These are phyloP conservation scores for Pelvicachromis taeniatus DNA, from an alignment of 2,113 vertebrate genomes.

Conservation along the genomic window DNA sequence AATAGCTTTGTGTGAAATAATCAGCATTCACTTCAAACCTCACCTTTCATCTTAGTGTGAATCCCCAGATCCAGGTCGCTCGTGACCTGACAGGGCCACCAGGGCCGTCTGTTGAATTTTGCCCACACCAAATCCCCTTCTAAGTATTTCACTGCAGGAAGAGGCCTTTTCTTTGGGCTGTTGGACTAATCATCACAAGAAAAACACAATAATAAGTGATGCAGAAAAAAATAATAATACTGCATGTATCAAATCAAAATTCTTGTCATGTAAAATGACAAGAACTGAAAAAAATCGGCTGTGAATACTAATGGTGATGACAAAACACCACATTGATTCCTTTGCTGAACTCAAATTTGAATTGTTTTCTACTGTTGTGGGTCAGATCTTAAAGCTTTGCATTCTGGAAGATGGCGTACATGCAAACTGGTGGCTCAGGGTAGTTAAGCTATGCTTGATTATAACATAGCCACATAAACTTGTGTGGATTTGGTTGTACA, in stretches of 20 bases:
- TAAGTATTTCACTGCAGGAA: conserved; percentile 80
- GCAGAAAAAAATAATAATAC: neutral
- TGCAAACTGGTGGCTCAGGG: neutral
- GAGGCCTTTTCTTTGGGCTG: conserved; percentile 83
- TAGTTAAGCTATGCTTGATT: neutral
- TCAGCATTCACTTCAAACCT: neutral
- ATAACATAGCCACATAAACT: neutral
- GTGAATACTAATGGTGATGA: neutral
- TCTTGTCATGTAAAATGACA: neutral
- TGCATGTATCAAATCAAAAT: neutral
- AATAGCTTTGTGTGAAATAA: neutral
- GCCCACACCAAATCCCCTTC: conserved; percentile 96
- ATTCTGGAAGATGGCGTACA: neutral
- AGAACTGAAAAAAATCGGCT: fast-evolving
- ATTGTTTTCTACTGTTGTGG: neutral
- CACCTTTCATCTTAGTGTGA: conserved; percentile 95
- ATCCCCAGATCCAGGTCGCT: conserved; percentile 79
- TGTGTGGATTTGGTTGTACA: neutral
- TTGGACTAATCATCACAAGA: conserved; percentile 75
- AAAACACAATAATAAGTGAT: neutral
- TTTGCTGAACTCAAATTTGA: neutral
- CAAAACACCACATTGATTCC: neutral
- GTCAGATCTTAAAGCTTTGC: neutral
- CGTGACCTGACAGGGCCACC: conserved; percentile 94
- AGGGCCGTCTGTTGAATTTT: conserved; percentile 94